A percentile compares a stretch with the other conserved stretches of the same genome.
Evolutionary conservation across 2,888 invertebrate species (phyloP).

Genomic region (Boloria euphrosyne): DNA sequence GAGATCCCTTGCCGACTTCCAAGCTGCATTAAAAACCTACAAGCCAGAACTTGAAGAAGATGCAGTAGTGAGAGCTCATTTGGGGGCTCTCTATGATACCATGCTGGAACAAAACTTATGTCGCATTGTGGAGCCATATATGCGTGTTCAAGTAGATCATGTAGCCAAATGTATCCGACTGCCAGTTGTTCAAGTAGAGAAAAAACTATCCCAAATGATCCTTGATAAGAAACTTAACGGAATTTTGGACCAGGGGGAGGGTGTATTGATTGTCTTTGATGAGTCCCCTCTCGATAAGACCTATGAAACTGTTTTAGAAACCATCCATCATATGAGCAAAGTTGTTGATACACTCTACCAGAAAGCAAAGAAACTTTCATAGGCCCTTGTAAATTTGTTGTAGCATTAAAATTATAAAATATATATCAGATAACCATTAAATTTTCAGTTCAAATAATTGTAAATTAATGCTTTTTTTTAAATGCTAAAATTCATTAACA

Average conservation of each 20-base stretch:
- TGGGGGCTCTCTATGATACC: slow-evolving; percentile 97
- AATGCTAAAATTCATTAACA: slow-evolving; percentile 51
- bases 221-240: slow-evolving; percentile 98
- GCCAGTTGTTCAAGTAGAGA: slow-evolving; percentile 95
- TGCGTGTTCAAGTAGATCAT: slow-evolving; percentile 96
- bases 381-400: slow-evolving; percentile 73
- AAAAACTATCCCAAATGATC: slow-evolving; percentile 99
- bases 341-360: slow-evolving; percentile 99
- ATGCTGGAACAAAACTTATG: slow-evolving; percentile 99
- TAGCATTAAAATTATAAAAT: slow-evolving; percentile 71
- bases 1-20: slow-evolving; percentile 98
- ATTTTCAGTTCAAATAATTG: slow-evolving; percentile 67
- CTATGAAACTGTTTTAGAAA: slow-evolving; percentile 98
- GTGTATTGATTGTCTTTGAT: slow-evolving; percentile 98
- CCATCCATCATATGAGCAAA: slow-evolving; percentile 99
- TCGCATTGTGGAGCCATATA: slow-evolving; percentile 99
- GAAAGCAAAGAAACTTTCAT: slow-evolving; percentile 99
- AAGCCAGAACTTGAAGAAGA: slow-evolving; percentile 96
- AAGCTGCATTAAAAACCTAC: slow-evolving; percentile 92
- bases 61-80: slow-evolving; percentile 97
- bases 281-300: slow-evolving; percentile 97
- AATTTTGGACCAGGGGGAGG: slow-evolving; percentile 98
- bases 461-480: slow-evolving; percentile 73
- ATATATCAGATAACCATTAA: slow-evolving; percentile 74
- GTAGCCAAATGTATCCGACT: slow-evolving; percentile 95